Conservation (phyloP, 1,140 invertebrate species). For the Bombyx mandarina region DNA sequence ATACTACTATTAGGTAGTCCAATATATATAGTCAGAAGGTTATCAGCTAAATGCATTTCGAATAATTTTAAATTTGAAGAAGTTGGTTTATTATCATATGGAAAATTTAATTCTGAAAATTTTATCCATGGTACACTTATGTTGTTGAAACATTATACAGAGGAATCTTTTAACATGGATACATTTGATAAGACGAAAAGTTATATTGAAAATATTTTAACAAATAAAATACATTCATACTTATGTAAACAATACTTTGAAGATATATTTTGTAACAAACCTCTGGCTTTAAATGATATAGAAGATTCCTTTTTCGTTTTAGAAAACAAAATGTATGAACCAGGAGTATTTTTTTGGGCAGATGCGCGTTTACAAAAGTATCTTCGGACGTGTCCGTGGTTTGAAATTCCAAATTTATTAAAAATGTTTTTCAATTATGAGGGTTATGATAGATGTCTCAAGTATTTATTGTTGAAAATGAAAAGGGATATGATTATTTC, state of each 20-base stretch:
- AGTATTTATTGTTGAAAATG: slow-evolving; percentile 30
- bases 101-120: slow-evolving; percentile 38
- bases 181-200: slow-evolving; percentile 15
- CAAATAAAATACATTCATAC: slow-evolving; percentile 29
- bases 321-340: slow-evolving; percentile 20
- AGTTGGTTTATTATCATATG: slow-evolving; percentile 25
- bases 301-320: slow-evolving; percentile 22
- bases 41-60: slow-evolving; percentile 48
- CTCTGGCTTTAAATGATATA: slow-evolving; percentile 15
- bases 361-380: slow-evolving; percentile 27
- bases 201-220: slow-evolving; percentile 17
- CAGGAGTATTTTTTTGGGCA: slow-evolving; percentile 36
- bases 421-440: slow-evolving; percentile 23
- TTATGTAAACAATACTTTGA: slow-evolving; percentile 32
- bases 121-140: slow-evolving; percentile 49
- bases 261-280: slow-evolving; percentile 14
- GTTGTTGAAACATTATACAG: slow-evolving; percentile 33
- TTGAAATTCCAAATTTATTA: slow-evolving; percentile 25
- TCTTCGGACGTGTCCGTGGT: slow-evolving; percentile 28
- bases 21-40: slow-evolving; percentile 52
- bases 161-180: slow-evolving; percentile 9
- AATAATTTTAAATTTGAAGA: slow-evolving; percentile 39
- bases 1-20: slow-evolving; percentile 45
- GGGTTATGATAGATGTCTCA: slow-evolving; percentile 36
- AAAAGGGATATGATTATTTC: slow-evolving; percentile 14